Evolutionary conservation across 2,888 invertebrate genomes (phyloP).

Genomic region (Cremastinae sp.): DNA sequence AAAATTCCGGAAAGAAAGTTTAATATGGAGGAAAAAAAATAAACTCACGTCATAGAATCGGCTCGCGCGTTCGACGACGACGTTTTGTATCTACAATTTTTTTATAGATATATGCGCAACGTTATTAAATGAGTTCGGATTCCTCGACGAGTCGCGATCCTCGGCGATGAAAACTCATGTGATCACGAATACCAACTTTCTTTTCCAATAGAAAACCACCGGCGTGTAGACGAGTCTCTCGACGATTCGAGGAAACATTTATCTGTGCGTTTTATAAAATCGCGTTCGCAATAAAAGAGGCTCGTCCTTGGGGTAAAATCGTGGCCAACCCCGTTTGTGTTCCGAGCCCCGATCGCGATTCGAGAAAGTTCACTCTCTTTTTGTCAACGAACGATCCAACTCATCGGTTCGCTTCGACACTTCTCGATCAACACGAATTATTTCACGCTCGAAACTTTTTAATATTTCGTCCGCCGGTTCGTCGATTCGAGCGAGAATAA

Average conservation of each 20-base stretch:
- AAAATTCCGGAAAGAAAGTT: too few species aligned
- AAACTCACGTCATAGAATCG: conserved; percentile 45
- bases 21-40: too few species aligned
- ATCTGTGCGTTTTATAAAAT: conserved; percentile 64
- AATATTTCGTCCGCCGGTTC: too few species aligned
- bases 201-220: conserved; percentile 76
- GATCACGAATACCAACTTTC: conserved; percentile 79
- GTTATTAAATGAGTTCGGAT: conserved; percentile 62
- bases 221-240: conserved; percentile 74
- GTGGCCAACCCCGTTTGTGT: too few species aligned
- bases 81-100: too few species aligned
- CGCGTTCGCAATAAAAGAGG: conserved; percentile 13
- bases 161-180: conserved; percentile 70
- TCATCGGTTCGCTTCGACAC: too few species aligned
- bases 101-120: conserved; percentile 26
- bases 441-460: too few species aligned
- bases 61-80: background rate
- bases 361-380: too few species aligned
- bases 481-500: too few species aligned
- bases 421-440: too few species aligned
- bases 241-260: conserved; percentile 78
- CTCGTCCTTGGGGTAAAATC: background rate
- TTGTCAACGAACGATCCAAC: too few species aligned
- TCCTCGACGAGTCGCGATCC: conserved; percentile 56
- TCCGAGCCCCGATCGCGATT: background rate